These are phyloP conservation scores for Clarias magur DNA, from an alignment of 2,113 vertebrate species.

Conservation along the genomic window DNA sequence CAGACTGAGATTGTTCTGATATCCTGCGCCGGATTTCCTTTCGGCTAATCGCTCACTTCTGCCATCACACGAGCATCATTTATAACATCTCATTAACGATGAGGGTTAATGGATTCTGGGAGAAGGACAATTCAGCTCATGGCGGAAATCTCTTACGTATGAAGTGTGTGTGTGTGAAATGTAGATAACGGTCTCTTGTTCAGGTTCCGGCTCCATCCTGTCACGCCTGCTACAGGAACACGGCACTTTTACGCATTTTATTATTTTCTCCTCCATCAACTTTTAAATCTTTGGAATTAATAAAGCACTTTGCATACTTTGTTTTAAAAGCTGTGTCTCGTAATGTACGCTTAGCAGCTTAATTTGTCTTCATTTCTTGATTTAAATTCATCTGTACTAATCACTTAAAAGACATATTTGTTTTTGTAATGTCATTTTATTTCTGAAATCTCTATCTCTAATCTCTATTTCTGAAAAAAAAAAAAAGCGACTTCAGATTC, in stretches of 20 bases:
- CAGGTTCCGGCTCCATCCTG: neutral
- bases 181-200: neutral
- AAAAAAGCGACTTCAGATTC: too few relatives aligned
- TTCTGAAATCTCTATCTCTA: too few relatives aligned
- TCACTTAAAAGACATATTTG: neutral
- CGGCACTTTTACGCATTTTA: neutral
- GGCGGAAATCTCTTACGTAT: neutral
- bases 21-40: constrained; percentile 66
- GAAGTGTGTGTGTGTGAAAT: neutral
- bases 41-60: constrained; percentile 73
- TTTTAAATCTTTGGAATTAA: neutral
- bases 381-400: neutral
- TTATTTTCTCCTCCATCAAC: neutral
- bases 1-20: constrained; percentile 71
- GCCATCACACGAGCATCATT: constrained; percentile 67
- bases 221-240: neutral
- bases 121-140: neutral
- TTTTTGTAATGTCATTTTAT: neutral
- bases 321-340: neutral
- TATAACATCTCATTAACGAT: constrained; percentile 42
- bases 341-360: neutral
- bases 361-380: neutral
- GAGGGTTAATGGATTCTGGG: constrained; percentile 64
- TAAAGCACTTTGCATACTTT: neutral
- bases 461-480: too few relatives aligned